Evolutionary conservation across 1,140 invertebrate genomes (phyloP).

Genomic region (Oscheius sp.): DNA sequence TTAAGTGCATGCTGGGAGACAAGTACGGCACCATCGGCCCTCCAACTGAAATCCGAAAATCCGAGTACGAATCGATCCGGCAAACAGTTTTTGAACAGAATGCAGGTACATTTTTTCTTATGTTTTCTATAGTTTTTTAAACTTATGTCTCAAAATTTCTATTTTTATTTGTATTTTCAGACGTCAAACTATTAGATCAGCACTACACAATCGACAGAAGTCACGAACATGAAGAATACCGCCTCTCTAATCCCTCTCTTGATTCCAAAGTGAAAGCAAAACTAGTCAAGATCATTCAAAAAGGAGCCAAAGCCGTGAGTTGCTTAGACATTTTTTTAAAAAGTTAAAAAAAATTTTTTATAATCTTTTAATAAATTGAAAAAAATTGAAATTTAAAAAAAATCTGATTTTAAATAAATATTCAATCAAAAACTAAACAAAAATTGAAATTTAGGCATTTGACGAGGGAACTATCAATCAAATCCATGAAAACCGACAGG

Average conservation of each 20-base stretch:
- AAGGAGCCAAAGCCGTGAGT: slow-evolving; percentile 22
- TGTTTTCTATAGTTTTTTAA: neutral
- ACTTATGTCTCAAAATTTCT: neutral
- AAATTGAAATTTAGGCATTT: slow-evolving; percentile 24
- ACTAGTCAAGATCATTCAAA: slow-evolving; percentile 32
- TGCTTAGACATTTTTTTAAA: neutral
- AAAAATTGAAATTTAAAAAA: too few species aligned
- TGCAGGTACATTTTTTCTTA: slow-evolving; percentile 17
- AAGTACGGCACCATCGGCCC: slow-evolving; percentile 14
- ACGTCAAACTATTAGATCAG: slow-evolving; percentile 32
- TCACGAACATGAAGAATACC: slow-evolving; percentile 17
- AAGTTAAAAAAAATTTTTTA: too few species aligned
- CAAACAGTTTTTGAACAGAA: slow-evolving; percentile 29
- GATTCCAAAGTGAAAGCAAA: slow-evolving; percentile 4
- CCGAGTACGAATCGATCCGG: slow-evolving; percentile 29
- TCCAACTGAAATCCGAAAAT: slow-evolving; percentile 19
- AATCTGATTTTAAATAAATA: too few species aligned
- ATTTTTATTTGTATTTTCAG: slow-evolving; percentile 16
- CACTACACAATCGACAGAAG: slow-evolving; percentile 20
- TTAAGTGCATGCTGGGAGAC: slow-evolving; percentile 19
- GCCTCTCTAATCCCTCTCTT: neutral
- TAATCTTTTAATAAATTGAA: too few species aligned
- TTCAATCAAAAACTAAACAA: too few species aligned
- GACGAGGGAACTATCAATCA: slow-evolving; percentile 43
- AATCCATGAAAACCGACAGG: slow-evolving; percentile 27